Conservation (phyloP, 2,113 vertebrate species). For the Leucoraja erinaceus region DNA sequence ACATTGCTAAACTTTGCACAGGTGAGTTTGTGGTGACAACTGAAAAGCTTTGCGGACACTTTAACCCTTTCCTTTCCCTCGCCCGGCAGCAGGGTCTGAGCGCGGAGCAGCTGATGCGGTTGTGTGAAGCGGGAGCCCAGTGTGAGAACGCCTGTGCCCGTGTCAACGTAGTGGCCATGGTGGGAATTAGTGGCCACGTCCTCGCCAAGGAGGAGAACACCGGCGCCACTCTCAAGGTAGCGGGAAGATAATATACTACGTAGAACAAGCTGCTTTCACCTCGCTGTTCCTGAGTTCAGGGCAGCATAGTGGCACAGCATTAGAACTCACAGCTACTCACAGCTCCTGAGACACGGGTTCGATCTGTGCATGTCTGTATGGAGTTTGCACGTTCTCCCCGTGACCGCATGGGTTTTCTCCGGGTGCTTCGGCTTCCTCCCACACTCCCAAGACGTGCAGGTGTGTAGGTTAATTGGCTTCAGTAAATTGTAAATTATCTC, state of each 20-base stretch:
- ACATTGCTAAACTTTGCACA: not conserved
- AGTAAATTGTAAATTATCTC: no score
- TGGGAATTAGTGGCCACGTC: slow-evolving; percentile 86
- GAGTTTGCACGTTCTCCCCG: no score
- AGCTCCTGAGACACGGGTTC: no score
- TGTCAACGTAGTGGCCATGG: slow-evolving; percentile 82
- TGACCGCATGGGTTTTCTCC: no score
- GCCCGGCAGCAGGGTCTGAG: slow-evolving; percentile 66
- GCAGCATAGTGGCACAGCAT: no score
- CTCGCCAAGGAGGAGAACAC: slow-evolving; percentile 74
- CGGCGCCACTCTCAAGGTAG: slow-evolving; percentile 79
- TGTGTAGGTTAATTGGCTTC: no score
- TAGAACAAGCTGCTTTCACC: no score
- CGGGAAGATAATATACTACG: not conserved
- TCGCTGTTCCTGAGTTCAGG: not conserved
- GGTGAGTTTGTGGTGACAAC: not conserved
- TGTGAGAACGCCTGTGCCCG: slow-evolving; percentile 70
- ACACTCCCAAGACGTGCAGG: no score
- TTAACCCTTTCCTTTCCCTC: slow-evolving; percentile 37
- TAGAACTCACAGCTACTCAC: no score
- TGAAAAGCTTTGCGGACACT: no score
- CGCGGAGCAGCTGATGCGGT: slow-evolving; percentile 77
- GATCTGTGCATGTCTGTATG: no score
- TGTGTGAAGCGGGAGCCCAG: slow-evolving; percentile 70
- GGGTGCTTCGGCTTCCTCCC: no score